Percentiles rank a stretch among this genome's conserved stretches.
phyloP scores from a whole-genome alignment of 1,140 invertebrate genomes.

The Megalopta genalis region DNA sequence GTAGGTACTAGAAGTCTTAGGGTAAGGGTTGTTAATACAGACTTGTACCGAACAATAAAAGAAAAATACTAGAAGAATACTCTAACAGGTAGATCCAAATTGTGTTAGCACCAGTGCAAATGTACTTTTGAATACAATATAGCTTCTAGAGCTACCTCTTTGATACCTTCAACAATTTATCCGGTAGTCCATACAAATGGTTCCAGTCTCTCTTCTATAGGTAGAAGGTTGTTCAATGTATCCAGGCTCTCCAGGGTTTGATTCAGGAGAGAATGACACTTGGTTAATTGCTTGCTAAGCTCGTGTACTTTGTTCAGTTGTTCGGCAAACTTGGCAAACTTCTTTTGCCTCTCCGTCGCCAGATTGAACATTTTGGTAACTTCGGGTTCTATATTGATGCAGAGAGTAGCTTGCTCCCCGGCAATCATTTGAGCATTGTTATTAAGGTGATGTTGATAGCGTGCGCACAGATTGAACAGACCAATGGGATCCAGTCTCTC shows the following conservation, averaged over 20 bases:
- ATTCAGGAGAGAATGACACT: slow-evolving; percentile 91
- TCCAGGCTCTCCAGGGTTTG: slow-evolving; percentile 92
- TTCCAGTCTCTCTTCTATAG: slow-evolving; percentile 90
- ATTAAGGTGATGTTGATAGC: slow-evolving; percentile 89
- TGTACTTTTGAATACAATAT: slow-evolving; percentile 4
- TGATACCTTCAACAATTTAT: slow-evolving; percentile 70
- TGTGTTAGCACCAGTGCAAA: slow-evolving; percentile 35
- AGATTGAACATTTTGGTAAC: slow-evolving; percentile 85
- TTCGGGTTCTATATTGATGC: slow-evolving; percentile 83
- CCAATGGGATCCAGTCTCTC: slow-evolving; percentile 87
- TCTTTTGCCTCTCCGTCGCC: slow-evolving; percentile 90
- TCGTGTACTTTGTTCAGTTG: slow-evolving; percentile 90
- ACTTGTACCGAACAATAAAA: background rate
- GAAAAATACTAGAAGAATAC: background rate
- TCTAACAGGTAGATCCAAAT: slow-evolving; percentile 1
- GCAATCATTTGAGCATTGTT: slow-evolving; percentile 77
- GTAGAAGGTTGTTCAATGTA: slow-evolving; percentile 90
- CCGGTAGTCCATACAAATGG: slow-evolving; percentile 94
- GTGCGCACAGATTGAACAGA: slow-evolving; percentile 83
- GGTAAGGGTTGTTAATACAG: background rate
- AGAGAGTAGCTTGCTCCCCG: slow-evolving; percentile 70
- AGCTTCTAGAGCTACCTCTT: background rate
- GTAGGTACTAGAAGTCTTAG: slow-evolving; percentile 28
- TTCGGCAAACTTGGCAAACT: slow-evolving; percentile 91
- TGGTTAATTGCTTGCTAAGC: slow-evolving; percentile 85